A percentile compares a stretch with the other conserved stretches of the same genome.
phyloP scores from a whole-genome alignment of 2,888 invertebrate genomes.

The Thereva unica region DNA sequence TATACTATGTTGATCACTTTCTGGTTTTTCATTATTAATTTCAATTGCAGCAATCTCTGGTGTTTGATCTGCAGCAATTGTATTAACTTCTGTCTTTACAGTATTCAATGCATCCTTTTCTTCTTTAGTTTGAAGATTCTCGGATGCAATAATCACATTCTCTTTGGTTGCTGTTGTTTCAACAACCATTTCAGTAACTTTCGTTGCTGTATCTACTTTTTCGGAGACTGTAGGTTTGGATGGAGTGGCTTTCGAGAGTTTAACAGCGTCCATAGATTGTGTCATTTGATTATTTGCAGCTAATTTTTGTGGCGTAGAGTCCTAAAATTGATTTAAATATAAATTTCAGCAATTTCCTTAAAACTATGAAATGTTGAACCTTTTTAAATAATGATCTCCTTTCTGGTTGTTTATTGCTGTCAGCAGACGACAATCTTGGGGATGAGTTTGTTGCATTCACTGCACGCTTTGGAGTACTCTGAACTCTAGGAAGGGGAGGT shows the following conservation, averaged over 20 bases:
- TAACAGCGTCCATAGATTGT: conserved; percentile 20
- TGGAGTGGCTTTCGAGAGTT: conserved; percentile 43
- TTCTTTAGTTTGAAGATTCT: conserved; percentile 55
- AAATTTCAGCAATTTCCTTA: conserved; percentile 13
- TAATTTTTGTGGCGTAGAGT: conserved; percentile 11
- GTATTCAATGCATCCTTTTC: conserved; percentile 57
- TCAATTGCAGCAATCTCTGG: conserved; percentile 42
- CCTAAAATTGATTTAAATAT: conserved; percentile 7
- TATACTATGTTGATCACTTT: conserved; percentile 43
- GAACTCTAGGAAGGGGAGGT: conserved; percentile 60
- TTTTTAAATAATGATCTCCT: conserved; percentile 52
- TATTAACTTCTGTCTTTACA: conserved; percentile 50
- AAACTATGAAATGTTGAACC: conserved; percentile 44
- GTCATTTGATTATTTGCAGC: conserved; percentile 15
- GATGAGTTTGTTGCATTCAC: conserved; percentile 55
- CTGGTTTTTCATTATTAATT: conserved; percentile 48
- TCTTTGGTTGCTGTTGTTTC: conserved; percentile 38
- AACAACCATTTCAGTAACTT: conserved; percentile 36
- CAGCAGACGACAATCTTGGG: conserved; percentile 50
- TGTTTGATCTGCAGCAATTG: conserved; percentile 1
- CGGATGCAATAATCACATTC: conserved; percentile 45
- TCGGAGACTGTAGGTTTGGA: conserved; percentile 43
- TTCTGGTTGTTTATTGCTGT: conserved; percentile 44
- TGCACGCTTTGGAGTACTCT: conserved; percentile 58
- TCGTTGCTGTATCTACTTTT: conserved; percentile 45